Conservation (phyloP, 2,113 vertebrate genomes). For the zebrafish (Danio rerio) region GRCz12tu NC_133182.1:30557501-30558000, state of each 20-base stretch:
- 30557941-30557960: background rate
- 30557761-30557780: background rate
- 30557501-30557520: constrained; percentile 32
- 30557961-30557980: background rate
- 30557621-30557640: constrained; percentile 12
- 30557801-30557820: background rate
- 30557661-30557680: background rate
- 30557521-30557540: constrained; percentile 56
- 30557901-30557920: background rate
- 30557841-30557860: background rate
- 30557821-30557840: background rate
- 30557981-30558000: too few species aligned
- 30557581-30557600: constrained; percentile 3
- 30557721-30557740: constrained; percentile 27
- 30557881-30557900: background rate
- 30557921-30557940: background rate
- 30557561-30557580: constrained; percentile 2
- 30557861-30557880: background rate
- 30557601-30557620: constrained; percentile 18
- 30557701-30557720: constrained; percentile 7
- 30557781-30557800: background rate
- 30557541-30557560: constrained; percentile 47
- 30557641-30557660: background rate
- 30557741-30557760: background rate
- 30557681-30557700: background rate